Base-by-base conservation (phyloP, 2,113 vertebrate genomes). In the Aplodontia rufa region DNA sequence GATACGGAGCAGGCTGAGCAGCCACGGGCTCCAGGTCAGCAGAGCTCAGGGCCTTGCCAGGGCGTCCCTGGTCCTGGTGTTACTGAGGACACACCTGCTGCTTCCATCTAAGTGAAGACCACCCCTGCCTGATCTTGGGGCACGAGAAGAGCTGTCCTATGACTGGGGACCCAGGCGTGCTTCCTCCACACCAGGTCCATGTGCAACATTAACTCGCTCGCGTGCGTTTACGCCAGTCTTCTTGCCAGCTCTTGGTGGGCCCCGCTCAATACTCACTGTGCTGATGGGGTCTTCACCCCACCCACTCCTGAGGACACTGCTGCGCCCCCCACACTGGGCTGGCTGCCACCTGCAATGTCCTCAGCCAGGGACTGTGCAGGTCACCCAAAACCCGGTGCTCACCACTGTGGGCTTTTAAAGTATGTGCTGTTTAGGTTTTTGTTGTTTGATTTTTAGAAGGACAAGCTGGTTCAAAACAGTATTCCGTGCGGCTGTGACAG, bases 111-210 rank as follows among this genome's bases (percentile, higher is more conserved):
- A 47, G 88, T 66, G 69, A 95, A 96, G 64, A 87, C 66, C 83
- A n/a, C 83, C 58, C 40, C 90, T 96, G 74, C 42, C 62, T 5
- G 47, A 2, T 2, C 87, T 76, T 76, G 87, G 78, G 79, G 88
- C 87, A 62, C 8, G 74, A 79, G 79, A 37, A 75, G 40, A 37
- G 6, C 58, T 16, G 49, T 97, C 98, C 86, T 5, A 95, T 95
- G 0, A 0, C 78, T n/a, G n/a, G n/a, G n/a, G n/a, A n/a, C 90
- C 95, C 82, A 94, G 89, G 89, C 11, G 80, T 51, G 45, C 51
- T 53, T 47, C 79, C 84, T 96, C 97, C 95, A 97, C 95, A 90
- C 76, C 87, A 91, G 97, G 98, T 97, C 97, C 97, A 69, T 3
- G 17, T 0, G 22, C 85, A 95, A 35, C 0, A 97, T 85, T 92